A percentile compares a stretch with the other conserved stretches of the same genome.
phyloP scores from a whole-genome alignment of 2,888 invertebrate genomes.

The Tetramorium bicarinatum region DNA sequence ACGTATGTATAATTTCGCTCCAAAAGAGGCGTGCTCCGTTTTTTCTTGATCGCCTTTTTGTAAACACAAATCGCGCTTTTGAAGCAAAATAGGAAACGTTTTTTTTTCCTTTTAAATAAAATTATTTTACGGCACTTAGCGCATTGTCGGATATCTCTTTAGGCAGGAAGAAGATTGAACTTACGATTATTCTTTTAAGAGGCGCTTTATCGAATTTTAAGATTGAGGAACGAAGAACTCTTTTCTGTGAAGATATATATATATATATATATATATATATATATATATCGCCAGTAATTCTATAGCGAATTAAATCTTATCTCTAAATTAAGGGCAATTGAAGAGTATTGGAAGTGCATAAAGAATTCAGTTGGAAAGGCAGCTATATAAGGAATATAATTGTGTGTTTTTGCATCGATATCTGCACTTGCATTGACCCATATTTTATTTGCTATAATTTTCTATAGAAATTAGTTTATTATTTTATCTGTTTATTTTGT shows the following conservation, averaged over 20 bases:
- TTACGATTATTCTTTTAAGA: neutral
- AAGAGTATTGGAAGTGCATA: neutral
- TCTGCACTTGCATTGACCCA: neutral
- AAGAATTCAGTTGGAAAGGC: neutral
- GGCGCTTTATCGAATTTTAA: constrained; percentile 6
- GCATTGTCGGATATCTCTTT: neutral
- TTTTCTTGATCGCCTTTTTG: neutral
- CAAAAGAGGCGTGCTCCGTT: neutral
- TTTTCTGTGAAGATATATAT: neutral
- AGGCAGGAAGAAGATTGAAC: neutral
- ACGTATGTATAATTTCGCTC: constrained; percentile 45
- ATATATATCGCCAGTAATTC: neutral
- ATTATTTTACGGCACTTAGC: neutral
- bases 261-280: too few species aligned
- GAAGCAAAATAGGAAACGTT: neutral
- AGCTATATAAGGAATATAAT: neutral
- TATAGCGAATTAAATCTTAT: neutral
- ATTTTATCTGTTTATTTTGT: neutral
- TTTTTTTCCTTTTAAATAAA: neutral
- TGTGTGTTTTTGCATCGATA: neutral
- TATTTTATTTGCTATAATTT: neutral
- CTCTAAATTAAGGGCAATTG: neutral
- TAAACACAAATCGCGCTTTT: neutral
- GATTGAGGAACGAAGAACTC: neutral
- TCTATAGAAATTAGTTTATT: neutral